These are phyloP conservation scores for Cardiocondyla obscurior DNA, from an alignment of 1,140 invertebrate genomes.

Conservation along the genomic window DNA sequence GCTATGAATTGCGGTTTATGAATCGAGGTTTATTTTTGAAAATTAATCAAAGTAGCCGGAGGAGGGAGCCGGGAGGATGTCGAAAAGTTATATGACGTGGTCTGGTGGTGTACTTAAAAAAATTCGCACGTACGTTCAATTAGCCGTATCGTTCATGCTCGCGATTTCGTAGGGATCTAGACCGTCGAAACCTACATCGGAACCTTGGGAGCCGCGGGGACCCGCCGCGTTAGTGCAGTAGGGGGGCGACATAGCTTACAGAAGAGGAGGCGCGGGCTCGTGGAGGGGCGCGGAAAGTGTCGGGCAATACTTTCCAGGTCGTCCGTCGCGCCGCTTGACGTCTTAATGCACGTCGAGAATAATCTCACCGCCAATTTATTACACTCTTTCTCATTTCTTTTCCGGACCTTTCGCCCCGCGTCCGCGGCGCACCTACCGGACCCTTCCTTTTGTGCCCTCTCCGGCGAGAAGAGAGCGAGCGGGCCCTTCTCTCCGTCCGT, in stretches of 20 bases:
- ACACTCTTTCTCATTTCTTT: constrained; percentile 84
- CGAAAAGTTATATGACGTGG: constrained; percentile 1
- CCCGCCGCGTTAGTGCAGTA: background rate
- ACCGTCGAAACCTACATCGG: constrained; percentile 9
- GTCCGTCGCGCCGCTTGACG: constrained; percentile 84
- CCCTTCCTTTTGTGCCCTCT: constrained; percentile 68
- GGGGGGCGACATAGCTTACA: constrained; percentile 29
- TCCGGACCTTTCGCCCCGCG: constrained; percentile 63
- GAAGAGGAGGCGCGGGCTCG: constrained; percentile 50
- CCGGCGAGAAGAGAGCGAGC: constrained; percentile 58
- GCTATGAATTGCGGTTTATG: too few relatives aligned
- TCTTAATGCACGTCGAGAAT: constrained; percentile 85
- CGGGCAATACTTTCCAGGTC: constrained; percentile 83
- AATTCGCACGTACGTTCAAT: constrained; percentile 80
- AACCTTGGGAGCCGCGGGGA: background rate
- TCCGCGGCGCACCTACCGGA: constrained; percentile 68
- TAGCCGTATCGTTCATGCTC: constrained; percentile 72
- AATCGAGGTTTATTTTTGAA: too few relatives aligned
- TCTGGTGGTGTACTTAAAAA: constrained; percentile 79
- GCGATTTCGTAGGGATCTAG: constrained; percentile 49
- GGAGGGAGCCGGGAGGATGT: too few relatives aligned
- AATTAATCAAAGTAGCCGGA: too few relatives aligned
- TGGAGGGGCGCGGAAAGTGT: constrained; percentile 79
- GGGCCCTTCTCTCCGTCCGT: constrained; percentile 45
- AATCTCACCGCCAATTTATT: constrained; percentile 85